Conservation (phyloP, 1,140 invertebrate species). For the Zaprionus gabonicus region DNA sequence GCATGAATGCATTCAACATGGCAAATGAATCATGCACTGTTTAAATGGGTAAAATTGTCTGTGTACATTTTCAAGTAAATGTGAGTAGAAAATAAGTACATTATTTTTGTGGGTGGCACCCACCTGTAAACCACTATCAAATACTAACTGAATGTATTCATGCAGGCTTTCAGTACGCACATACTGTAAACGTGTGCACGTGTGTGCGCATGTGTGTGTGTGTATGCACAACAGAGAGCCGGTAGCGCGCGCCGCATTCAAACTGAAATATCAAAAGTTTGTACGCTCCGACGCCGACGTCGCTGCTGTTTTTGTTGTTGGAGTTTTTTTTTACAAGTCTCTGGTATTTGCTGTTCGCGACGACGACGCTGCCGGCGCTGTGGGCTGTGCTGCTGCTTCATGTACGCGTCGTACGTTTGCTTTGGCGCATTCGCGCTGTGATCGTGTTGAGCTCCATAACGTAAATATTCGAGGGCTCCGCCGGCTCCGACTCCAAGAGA, state of each 20-base stretch:
- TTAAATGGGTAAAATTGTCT: background rate
- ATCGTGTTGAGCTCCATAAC: constrained; percentile 72
- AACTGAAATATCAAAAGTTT: constrained; percentile 38
- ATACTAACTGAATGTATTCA: too few species aligned
- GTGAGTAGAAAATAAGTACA: background rate
- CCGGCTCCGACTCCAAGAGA: constrained; percentile 18
- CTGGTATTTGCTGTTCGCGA: constrained; percentile 42
- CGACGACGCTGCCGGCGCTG: constrained; percentile 19
- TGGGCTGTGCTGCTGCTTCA: constrained; percentile 33
- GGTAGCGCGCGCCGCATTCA: constrained; percentile 39
- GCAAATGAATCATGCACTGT: background rate
- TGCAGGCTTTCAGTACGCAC: background rate
- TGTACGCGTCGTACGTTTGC: constrained; percentile 55
- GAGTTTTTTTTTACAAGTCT: constrained; percentile 31
- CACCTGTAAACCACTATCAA: too few species aligned
- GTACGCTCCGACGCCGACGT: constrained; percentile 15
- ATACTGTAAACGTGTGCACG: constrained; percentile 15
- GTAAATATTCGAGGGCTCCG: constrained; percentile 46
- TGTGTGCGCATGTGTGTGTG: constrained; percentile 26
- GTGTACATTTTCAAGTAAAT: too few species aligned
- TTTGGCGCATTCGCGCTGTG: constrained; percentile 63
- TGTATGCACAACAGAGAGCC: constrained; percentile 60
- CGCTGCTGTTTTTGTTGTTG: constrained; percentile 47
- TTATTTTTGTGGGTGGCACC: too few species aligned
- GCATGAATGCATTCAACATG: too few species aligned